Base-by-base conservation (phyloP, 1,140 invertebrate genomes). In the Rhopalosiphum maidis region DNA sequence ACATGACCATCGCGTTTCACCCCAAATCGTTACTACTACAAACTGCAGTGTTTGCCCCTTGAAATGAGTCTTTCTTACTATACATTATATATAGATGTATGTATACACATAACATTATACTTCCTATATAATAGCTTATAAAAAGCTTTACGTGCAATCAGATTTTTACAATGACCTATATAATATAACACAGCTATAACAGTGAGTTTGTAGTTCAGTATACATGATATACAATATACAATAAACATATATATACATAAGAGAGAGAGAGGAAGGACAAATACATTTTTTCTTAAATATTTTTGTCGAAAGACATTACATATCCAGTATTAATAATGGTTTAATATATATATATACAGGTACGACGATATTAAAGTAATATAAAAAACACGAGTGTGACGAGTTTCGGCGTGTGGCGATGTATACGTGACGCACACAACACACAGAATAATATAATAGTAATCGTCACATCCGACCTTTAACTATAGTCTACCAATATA, bases 1-100 rank as follows among this genome's bases (percentile, higher is more conserved):
- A 91, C 68, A 46, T 51, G 90, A 92, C 90, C 60, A 68, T 55
- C 90, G 68, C 41, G 37, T 91, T 91, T 91, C 90, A 91, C 90
- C 90, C 90, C 35, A 91, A 92, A 92, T 82, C 90, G 90, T 83
- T 92, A 83, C 90, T 35, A 9, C 48, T 51, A 51, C 48, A 51
- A 51, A 51, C 48, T 51, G 15, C 54, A 25, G 51, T 30, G 37
- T 55, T 90, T 37, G n/a, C 35, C 48, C 87, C 43, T 55, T 37
- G 23, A 18, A 90, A 55, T 15, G 41, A 25, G 41, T 83, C 37
- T 21, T 21, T 37, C 41, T 23, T 41, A 41, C 83, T 41, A 2
- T 25, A 25, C n/a, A n/a, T n/a, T 41, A 9, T 41, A 35, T 77
- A n/a, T 15, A 18, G 21, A 51, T 51, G 21, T 51, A n/a, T n/a